These are phyloP conservation scores for Coccyzus lansbergi DNA, from an alignment of 2,797 vertebrate genomes.

Conservation along the genomic window DNA sequence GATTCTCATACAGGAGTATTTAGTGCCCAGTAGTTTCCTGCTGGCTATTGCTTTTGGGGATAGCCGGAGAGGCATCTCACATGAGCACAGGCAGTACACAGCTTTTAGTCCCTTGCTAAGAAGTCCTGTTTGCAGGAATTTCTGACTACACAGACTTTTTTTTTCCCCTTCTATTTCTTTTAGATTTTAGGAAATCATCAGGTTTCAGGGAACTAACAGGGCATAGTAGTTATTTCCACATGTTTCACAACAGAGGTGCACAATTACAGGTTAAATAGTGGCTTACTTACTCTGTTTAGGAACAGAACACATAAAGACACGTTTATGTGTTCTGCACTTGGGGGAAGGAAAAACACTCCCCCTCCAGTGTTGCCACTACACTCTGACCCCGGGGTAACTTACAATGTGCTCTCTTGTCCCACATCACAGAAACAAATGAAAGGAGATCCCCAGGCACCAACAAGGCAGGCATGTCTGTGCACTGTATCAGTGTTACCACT, in stretches of 20 bases:
- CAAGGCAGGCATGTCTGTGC: neutral
- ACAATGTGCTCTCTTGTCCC: fast-evolving
- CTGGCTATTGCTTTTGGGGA: neutral
- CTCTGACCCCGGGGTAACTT: neutral
- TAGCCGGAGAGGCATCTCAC: neutral
- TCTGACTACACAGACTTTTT: neutral
- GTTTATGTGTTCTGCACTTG: neutral
- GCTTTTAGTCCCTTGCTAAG: neutral
- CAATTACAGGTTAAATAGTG: neutral
- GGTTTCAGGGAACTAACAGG: neutral
- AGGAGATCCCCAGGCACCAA: fast-evolving
- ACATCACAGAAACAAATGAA: neutral
- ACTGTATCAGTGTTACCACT: neutral
- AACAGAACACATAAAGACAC: too few relatives aligned
- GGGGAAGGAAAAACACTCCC: neutral
- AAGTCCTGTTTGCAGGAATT: neutral
- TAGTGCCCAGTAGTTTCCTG: neutral
- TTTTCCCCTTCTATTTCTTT: neutral
- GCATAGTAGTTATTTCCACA: neutral
- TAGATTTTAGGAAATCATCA: neutral
- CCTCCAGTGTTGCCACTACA: fast-evolving
- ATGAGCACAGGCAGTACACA: neutral
- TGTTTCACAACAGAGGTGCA: neutral
- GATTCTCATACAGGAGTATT: neutral
- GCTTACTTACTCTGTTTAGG: neutral